A percentile compares a stretch with the other conserved stretches of the same genome.
These are phyloP conservation scores for Trigoniulus corallinus DNA, from an alignment of 1,140 invertebrate genomes.

Conservation along the genomic window DNA sequence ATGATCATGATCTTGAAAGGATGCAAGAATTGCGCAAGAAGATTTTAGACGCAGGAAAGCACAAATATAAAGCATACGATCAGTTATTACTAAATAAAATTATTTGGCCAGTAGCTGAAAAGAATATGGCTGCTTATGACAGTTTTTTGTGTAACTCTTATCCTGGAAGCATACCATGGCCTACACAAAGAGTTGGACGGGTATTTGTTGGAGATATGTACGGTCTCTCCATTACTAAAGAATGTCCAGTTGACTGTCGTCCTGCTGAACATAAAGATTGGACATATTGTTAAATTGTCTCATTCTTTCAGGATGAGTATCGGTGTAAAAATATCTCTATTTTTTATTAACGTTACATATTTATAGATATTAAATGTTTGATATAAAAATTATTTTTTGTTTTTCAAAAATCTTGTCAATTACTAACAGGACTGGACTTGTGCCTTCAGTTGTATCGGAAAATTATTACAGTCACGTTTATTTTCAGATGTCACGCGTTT, in stretches of 20 bases:
- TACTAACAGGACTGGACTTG: too few species aligned
- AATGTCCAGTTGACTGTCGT: not conserved
- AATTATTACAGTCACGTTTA: too few species aligned
- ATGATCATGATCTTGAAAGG: not conserved
- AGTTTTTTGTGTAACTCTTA: not conserved
- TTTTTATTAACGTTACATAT: too few species aligned
- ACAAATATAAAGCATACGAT: not conserved
- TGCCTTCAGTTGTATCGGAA: too few species aligned
- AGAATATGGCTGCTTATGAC: constrained; percentile 5
- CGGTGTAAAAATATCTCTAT: constrained; percentile 4
- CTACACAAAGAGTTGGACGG: not conserved
- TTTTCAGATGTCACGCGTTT: too few species aligned
- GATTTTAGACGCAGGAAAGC: not conserved
- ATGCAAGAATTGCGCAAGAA: not conserved
- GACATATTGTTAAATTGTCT: constrained; percentile 1
- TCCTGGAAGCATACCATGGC: not conserved
- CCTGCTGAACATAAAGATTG: not conserved
- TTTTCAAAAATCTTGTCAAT: too few species aligned
- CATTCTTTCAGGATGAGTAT: too few species aligned
- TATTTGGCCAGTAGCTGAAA: not conserved
- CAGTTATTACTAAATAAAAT: not conserved
- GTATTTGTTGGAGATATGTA: not conserved
- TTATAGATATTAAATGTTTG: too few species aligned
- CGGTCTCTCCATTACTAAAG: not conserved
- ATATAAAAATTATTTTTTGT: too few species aligned